Conservation (phyloP, 2,113 vertebrate genomes). For the Calidris pugnax region DNA sequence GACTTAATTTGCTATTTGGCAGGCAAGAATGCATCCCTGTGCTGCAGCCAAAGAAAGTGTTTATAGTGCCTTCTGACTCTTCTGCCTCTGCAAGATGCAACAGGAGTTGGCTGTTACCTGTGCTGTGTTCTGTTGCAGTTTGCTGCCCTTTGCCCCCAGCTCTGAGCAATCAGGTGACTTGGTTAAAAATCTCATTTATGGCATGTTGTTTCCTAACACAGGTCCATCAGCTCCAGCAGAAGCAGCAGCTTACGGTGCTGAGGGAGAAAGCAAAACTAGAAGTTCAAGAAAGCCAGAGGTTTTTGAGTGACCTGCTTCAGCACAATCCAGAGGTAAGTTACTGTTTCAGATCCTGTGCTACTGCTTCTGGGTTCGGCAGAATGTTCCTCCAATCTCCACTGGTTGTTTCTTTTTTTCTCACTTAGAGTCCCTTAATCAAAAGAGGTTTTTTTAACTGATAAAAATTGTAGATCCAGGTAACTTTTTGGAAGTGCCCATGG, state of each 20-base stretch:
- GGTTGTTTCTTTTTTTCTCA: not conserved
- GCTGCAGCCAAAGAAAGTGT: not conserved
- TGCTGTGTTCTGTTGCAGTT: not conserved
- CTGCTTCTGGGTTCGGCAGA: not conserved
- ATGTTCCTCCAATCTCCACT: not conserved
- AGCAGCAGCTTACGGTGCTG: constrained; percentile 21
- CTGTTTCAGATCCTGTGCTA: not conserved
- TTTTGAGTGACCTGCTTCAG: constrained; percentile 32
- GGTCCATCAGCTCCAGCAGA: constrained; percentile 37
- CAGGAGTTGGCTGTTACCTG: not conserved
- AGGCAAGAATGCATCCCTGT: fast-evolving
- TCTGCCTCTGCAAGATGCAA: not conserved
- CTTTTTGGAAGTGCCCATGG: not conserved
- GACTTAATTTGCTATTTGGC: fast-evolving
- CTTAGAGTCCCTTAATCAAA: not conserved
- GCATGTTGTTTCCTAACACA: not conserved
- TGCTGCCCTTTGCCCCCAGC: not conserved
- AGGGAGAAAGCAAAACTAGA: constrained; percentile 44
- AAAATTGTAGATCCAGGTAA: not conserved
- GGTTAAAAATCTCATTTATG: not conserved
- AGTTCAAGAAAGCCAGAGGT: constrained; percentile 40
- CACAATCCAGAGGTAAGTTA: constrained; percentile 6
- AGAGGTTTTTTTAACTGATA: not conserved
- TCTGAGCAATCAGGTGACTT: not conserved
- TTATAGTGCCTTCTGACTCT: not conserved